These are phyloP conservation scores for Cossypha niveicapilla DNA, from an alignment of 2,797 vertebrate species.

Conservation along the genomic window DNA sequence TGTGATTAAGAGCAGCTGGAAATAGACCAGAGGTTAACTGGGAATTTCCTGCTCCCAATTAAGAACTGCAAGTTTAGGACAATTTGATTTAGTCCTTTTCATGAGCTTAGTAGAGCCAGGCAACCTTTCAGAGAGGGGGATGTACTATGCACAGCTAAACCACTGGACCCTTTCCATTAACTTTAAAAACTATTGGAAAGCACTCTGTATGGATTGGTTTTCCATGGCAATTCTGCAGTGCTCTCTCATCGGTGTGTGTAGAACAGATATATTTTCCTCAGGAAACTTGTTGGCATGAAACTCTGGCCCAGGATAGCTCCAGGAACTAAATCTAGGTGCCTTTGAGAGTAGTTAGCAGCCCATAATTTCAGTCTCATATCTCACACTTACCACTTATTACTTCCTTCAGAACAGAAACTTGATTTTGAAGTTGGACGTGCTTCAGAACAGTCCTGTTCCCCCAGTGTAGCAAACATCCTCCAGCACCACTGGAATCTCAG, in stretches of 20 bases:
- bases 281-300: conserved; percentile 31
- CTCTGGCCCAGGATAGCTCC: not conserved
- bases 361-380: conserved; percentile 1
- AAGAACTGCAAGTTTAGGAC: not conserved
- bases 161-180: conserved; percentile 5
- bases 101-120: not conserved
- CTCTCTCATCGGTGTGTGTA: not conserved
- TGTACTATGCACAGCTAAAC: not conserved
- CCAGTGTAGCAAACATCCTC: not conserved
- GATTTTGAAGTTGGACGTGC: not conserved
- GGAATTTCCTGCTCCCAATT: not conserved
- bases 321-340: conserved; percentile 13
- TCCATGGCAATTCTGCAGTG: not conserved
- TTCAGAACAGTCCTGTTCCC: not conserved
- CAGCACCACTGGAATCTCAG: not conserved
- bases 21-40: conserved; percentile 1
- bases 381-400: conserved; percentile 22
- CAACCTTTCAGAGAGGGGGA: not conserved
- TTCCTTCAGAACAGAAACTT: conserved; percentile 24
- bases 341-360: conserved; percentile 16
- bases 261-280: conserved; percentile 33
- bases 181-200: not conserved
- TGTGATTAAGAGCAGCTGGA: not conserved
- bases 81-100: not conserved
- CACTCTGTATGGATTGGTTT: not conserved